A percentile compares a stretch with the other conserved stretches of the same genome.
Conservation (phyloP, 2,797 vertebrate species). For the Galaxias olidus region DNA sequence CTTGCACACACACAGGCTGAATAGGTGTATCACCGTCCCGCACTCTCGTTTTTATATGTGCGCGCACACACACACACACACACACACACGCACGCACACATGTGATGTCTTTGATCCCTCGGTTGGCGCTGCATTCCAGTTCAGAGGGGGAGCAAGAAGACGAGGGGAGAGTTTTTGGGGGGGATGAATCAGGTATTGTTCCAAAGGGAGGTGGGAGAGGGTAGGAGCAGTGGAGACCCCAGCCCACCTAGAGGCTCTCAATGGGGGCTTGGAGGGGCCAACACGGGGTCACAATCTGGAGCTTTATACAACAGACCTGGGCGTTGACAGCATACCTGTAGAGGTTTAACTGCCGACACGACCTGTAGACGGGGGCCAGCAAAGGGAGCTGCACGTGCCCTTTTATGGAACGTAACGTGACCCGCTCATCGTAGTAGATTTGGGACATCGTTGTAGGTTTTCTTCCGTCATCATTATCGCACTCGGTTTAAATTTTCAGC, state of each 20-base stretch:
- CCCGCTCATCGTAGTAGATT: no score
- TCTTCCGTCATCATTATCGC: no score
- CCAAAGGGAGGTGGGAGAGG: slow-evolving; percentile 37
- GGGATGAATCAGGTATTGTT: slow-evolving; percentile 69
- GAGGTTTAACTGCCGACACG: no score
- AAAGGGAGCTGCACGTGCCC: no score
- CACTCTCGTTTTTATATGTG: no score
- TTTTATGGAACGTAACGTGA: no score
- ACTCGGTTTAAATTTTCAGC: no score
- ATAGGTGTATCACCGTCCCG: no score
- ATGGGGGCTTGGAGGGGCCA: background rate
- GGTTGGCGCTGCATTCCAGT: slow-evolving; percentile 60
- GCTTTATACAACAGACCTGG: no score
- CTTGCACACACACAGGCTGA: background rate
- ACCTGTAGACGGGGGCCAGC: no score
- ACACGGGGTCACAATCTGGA: background rate
- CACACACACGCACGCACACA: slow-evolving; percentile 3
- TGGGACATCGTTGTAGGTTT: no score
- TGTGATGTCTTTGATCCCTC: slow-evolving; percentile 52
- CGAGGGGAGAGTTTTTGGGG: background rate
- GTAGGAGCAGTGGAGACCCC: slow-evolving; percentile 25
- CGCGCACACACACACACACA: slow-evolving; percentile 6
- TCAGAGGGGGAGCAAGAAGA: slow-evolving; percentile 48
- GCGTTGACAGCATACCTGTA: background rate
- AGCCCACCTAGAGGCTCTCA: background rate